Conservation (phyloP, 2,888 invertebrate species). For the Leptogaster cylindrica region DNA sequence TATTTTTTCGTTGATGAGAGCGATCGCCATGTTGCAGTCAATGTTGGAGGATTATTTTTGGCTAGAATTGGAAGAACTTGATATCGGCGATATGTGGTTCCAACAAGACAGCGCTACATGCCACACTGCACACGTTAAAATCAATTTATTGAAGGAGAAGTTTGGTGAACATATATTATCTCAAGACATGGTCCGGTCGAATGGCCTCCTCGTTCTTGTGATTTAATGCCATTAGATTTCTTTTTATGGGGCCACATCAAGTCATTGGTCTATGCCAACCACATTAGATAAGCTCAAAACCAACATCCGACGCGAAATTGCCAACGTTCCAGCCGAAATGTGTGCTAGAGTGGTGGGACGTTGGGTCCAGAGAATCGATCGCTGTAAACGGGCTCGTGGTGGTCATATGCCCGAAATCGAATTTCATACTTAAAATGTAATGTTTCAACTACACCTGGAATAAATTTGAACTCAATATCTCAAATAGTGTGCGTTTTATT, state of each 20-base stretch:
- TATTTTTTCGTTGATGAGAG: constrained; percentile 30
- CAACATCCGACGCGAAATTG: constrained; percentile 29
- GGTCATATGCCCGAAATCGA: no score
- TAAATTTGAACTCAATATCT: no score
- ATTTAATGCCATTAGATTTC: constrained; percentile 26
- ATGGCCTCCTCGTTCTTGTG: constrained; percentile 2
- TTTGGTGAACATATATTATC: constrained; percentile 25
- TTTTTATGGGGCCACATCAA: constrained; percentile 8
- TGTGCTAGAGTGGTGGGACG: constrained; percentile 29
- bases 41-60: constrained; percentile 19
- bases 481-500: no score
- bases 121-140: constrained; percentile 22
- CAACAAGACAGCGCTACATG: constrained; percentile 40
- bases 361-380: constrained; percentile 36
- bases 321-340: constrained; percentile 27
- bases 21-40: constrained; percentile 35
- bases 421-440: no score
- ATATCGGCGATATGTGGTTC: constrained; percentile 37
- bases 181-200: constrained; percentile 12
- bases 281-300: constrained; percentile 9
- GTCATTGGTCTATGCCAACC: constrained; percentile 5
- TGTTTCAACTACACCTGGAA: no score
- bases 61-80: constrained; percentile 36
- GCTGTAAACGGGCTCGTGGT: constrained; percentile 5
- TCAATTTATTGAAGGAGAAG: not conserved